Evolutionary conservation across 1,140 invertebrate species (phyloP), one percentile per base, ranked within the genome.

Genomic region (Drosophila arizonae): DNA sequence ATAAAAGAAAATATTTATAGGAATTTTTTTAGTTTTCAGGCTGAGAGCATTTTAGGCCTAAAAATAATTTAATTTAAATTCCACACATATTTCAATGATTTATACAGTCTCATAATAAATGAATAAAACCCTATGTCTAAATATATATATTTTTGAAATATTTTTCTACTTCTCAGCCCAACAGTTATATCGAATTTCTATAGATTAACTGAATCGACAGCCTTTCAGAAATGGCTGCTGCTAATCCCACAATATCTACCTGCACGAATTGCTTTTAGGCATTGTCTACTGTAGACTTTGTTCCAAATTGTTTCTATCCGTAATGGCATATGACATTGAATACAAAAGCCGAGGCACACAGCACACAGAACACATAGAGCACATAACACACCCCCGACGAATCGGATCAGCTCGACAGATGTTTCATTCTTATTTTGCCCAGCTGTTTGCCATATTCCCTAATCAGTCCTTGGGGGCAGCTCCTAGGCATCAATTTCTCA

Each of bases 401-500:
- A 45, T 26, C 24, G 36, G 36, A 61, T 55, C 50, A 48, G 4
- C 11, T 28, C 41, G 63, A 58, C 69, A 72, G 69, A 72, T 17
- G 28, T 66, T 51, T 48, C 30, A 60, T 28, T 50, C 30, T 17
- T 45, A 24, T 15, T 15, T 21, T 21, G 8, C 6, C 28, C 6
- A 72, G 70, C 70, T 72, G 70, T 61, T 68, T 48, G 64, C 70
- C 26, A 68, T 72, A 72, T 67, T 28, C 64, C 13, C 15, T 46
- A 39, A 39, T 39, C n/a, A 10, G 50, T 68, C 56, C 70, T 72
- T 55, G 56, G 64, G 70, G 62, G 54, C 21, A 58, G 24, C n/a
- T 30, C 41, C 39, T 58, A 28, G 41, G 24, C 56, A 58, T 41
- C 56, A 3, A 46, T 46, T 58, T 28, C n/a, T 60, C 56, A 72